A percentile compares a stretch with the other conserved stretches of the same genome.
These are phyloP conservation scores for Ceyx cyanopectus DNA, from an alignment of 2,113 vertebrate species.

Conservation along the genomic window DNA sequence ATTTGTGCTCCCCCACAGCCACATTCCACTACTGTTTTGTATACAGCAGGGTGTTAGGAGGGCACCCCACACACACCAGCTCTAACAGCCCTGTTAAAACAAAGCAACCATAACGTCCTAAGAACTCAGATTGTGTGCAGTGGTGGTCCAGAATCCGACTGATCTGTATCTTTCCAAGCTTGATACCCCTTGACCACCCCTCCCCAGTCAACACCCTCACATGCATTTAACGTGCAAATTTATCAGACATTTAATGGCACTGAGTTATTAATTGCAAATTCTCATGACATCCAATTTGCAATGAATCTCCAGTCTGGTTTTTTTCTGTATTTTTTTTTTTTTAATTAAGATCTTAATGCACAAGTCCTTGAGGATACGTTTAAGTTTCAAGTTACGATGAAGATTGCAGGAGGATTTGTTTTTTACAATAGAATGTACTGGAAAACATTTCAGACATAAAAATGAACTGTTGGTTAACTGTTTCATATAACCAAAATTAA, in stretches of 20 bases:
- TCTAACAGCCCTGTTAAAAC: not conserved
- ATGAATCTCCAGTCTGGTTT: not conserved
- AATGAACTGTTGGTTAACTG: not conserved
- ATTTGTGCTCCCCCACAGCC: not conserved
- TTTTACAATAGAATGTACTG: not conserved
- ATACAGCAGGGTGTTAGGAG: not conserved
- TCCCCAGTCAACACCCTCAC: not conserved
- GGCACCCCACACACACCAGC: not conserved
- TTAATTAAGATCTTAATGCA: not conserved
- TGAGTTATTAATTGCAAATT: not conserved
- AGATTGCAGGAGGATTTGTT: not conserved
- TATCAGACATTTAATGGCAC: not conserved
- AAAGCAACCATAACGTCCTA: not conserved
- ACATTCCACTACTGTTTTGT: rapidly evolving
- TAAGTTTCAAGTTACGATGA: not conserved
- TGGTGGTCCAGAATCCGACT: not conserved
- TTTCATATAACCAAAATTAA: not conserved
- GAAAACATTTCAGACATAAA: not conserved
- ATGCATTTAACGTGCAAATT: not conserved
- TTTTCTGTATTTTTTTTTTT: not conserved
- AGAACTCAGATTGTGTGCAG: not conserved
- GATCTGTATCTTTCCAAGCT: not conserved
- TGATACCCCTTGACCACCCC: not conserved
- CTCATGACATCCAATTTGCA: not conserved
- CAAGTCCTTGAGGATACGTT: not conserved